Evolutionary conservation across 2,888 invertebrate genomes (phyloP).

Genomic region (Philaethria dido): DNA sequence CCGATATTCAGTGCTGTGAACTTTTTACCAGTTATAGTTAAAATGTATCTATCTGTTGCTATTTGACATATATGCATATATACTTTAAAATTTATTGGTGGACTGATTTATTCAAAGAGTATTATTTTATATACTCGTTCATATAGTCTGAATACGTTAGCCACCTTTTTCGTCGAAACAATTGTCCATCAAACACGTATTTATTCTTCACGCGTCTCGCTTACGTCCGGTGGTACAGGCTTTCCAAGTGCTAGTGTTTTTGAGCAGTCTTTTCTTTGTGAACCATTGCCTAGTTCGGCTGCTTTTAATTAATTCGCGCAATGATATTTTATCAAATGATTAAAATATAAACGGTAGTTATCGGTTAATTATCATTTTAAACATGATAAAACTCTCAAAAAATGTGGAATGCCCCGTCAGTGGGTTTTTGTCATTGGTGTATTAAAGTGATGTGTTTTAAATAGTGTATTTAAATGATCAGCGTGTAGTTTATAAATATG

Average conservation of each 20-base stretch:
- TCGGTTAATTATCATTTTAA: conserved; percentile 67
- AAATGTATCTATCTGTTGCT: conserved; percentile 29
- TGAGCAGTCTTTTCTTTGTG: conserved; percentile 75
- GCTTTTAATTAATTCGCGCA: conserved; percentile 61
- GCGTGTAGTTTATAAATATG: conserved; percentile 68
- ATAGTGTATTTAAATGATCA: conserved; percentile 38
- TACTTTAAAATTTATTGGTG: conserved; percentile 4
- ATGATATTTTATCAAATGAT: conserved; percentile 59
- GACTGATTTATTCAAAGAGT: conserved; percentile 33
- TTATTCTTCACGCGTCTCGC: conserved; percentile 78
- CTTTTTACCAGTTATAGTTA: conserved; percentile 54
- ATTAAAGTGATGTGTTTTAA: conserved; percentile 66
- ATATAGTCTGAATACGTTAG: conserved; percentile 60
- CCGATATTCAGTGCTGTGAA: conserved; percentile 75
- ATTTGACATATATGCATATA: conserved; percentile 21
- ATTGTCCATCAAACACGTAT: conserved; percentile 76
- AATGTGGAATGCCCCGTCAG: conserved; percentile 65
- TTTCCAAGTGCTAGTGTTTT: conserved; percentile 75
- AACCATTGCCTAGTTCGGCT: conserved; percentile 72
- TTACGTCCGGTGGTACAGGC: conserved; percentile 78
- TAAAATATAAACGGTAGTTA: conserved; percentile 62
- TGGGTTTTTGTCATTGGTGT: conserved; percentile 62
- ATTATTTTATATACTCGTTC: conserved; percentile 49
- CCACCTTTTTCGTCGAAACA: conserved; percentile 70
- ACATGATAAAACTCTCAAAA: conserved; percentile 66